Evolutionary conservation across 2,888 invertebrate species (phyloP).

Genomic region (Thelaira solivaga): DNA sequence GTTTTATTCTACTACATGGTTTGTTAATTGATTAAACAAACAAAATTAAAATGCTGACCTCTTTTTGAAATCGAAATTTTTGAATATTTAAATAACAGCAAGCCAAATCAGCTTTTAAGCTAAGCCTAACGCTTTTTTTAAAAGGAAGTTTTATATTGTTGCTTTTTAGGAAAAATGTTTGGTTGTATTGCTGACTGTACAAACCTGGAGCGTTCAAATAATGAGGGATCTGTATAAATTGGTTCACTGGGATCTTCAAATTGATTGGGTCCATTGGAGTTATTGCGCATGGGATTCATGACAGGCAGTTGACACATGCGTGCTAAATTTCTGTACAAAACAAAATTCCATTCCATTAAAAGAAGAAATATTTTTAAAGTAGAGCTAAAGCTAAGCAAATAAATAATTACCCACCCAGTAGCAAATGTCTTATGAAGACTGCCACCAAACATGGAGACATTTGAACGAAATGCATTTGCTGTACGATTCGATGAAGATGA

Average conservation of each 20-base stretch:
- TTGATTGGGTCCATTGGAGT: conserved; percentile 76
- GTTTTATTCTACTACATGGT: too few relatives aligned
- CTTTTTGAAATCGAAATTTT: too few relatives aligned
- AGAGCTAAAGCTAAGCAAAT: too few relatives aligned
- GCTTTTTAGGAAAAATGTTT: conserved; percentile 10
- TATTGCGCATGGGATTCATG: conserved; percentile 78
- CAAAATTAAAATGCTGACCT: conserved; percentile 47
- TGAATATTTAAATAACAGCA: too few relatives aligned
- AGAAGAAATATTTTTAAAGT: too few relatives aligned
- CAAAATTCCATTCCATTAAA: too few relatives aligned
- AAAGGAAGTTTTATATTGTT: conserved; percentile 32
- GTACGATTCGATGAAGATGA: conserved; percentile 65
- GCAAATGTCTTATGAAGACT: conserved; percentile 84
- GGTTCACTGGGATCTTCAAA: conserved; percentile 95
- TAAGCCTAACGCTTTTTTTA: conserved; percentile 38
- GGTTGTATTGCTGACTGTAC: conserved; percentile 59
- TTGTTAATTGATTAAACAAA: too few relatives aligned
- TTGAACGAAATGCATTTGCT: conserved; percentile 73
- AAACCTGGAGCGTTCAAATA: conserved; percentile 89
- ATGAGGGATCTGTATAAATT: conserved; percentile 93
- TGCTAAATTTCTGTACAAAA: conserved; percentile 74
- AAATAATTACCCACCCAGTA: conserved; percentile 78
- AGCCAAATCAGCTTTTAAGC: too few relatives aligned
- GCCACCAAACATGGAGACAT: conserved; percentile 82
- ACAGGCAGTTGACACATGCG: conserved; percentile 78